A percentile compares a stretch with the other conserved stretches of the same genome.
Conservation (phyloP, 2,113 vertebrate species). For the Brachionichthys hirsutus region DNA sequence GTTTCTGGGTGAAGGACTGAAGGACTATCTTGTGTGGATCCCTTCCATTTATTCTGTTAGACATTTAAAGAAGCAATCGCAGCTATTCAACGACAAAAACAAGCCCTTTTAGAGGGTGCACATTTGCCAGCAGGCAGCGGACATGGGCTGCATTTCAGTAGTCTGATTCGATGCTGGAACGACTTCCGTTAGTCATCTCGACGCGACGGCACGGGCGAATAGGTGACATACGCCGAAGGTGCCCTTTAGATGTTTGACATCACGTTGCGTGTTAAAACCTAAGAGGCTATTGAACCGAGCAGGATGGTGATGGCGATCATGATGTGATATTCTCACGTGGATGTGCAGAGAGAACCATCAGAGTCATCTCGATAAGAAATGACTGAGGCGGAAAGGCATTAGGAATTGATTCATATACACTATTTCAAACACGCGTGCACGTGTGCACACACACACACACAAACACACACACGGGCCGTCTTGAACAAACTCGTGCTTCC, state of each 20-base stretch:
- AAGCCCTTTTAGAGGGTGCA: no score
- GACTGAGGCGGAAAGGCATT: conserved; percentile 34
- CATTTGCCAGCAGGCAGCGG: no score
- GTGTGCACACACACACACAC: background rate
- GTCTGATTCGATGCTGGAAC: no score
- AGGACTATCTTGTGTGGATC: no score
- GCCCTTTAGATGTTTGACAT: conserved; percentile 8
- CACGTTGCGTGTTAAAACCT: conserved; percentile 15
- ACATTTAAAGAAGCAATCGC: no score
- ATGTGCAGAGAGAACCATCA: conserved; percentile 40
- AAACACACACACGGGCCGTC: background rate
- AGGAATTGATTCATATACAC: conserved; percentile 38
- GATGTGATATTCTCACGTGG: conserved; percentile 36
- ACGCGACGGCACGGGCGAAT: no score
- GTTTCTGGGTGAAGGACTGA: no score
- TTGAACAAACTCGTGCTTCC: conserved; percentile 35
- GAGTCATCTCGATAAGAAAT: conserved; percentile 42
- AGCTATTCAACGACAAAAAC: no score
- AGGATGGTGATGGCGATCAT: conserved; percentile 23
- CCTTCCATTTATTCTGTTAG: no score
- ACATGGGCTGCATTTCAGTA: no score
- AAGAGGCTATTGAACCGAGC: conserved; percentile 9
- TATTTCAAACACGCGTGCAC: background rate
- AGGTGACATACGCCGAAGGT: background rate
- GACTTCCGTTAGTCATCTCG: no score